Conservation (phyloP, 2,888 invertebrate genomes). For the Cryptocephalus primarius region DNA sequence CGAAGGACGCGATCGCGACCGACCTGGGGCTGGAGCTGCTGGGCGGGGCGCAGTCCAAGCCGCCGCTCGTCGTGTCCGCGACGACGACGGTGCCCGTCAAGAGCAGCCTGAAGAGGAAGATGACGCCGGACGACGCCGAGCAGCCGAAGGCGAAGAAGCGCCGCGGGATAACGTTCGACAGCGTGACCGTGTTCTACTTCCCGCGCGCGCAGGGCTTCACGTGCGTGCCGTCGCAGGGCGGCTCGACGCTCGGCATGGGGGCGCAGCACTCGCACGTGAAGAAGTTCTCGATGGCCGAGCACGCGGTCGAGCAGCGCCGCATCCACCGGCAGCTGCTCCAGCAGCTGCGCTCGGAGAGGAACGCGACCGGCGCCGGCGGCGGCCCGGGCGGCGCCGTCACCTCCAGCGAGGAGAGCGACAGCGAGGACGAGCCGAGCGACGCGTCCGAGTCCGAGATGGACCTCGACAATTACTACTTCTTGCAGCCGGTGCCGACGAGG, state of each 20-base stretch:
- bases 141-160: constrained; percentile 53
- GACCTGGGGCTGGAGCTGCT: background rate
- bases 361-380: constrained; percentile 34
- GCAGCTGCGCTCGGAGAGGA: constrained; percentile 59
- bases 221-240: constrained; percentile 83
- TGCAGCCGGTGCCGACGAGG: constrained; percentile 86
- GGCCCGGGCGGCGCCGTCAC: constrained; percentile 37
- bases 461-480: constrained; percentile 79
- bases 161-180: constrained; percentile 77
- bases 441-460: constrained; percentile 76
- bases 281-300: constrained; percentile 76
- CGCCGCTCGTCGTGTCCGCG: too few relatives aligned
- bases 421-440: constrained; percentile 74
- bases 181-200: constrained; percentile 91
- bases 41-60: background rate
- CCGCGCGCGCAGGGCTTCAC: constrained; percentile 85
- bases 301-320: constrained; percentile 78
- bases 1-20: background rate
- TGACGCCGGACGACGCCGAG: constrained; percentile 38
- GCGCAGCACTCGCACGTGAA: constrained; percentile 58
- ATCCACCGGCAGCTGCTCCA: constrained; percentile 71
- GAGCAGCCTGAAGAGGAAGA: constrained; percentile 62
- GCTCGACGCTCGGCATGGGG: constrained; percentile 89
- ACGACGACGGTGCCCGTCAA: constrained; percentile 32
- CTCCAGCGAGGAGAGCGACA: constrained; percentile 76